Conservation (phyloP, 2,797 vertebrate species). For the Anguilla marmorata region DNA sequence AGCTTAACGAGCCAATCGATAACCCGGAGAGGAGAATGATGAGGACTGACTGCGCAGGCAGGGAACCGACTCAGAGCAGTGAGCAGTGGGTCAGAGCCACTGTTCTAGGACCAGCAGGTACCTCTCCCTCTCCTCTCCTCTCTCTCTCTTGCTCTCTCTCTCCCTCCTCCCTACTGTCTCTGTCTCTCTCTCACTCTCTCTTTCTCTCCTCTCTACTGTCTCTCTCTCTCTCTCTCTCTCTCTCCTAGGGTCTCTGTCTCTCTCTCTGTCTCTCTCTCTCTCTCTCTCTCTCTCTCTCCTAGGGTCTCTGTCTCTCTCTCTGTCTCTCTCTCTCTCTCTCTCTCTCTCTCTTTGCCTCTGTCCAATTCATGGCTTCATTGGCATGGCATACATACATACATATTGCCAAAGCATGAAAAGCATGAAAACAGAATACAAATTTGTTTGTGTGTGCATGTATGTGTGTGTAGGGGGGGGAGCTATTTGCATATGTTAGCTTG, state of each 20-base stretch:
- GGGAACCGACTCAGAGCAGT: background rate
- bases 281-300: background rate
- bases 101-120: background rate
- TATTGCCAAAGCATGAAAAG: too few relatives aligned
- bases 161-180: background rate
- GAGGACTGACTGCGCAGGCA: background rate
- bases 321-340: background rate
- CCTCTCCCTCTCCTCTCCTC: background rate
- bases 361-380: background rate
- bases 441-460: too few relatives aligned
- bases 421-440: too few relatives aligned
- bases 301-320: background rate
- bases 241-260: too few relatives aligned
- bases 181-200: background rate
- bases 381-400: background rate
- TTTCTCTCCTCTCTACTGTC: background rate
- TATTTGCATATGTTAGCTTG: too few relatives aligned
- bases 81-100: background rate
- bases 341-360: background rate
- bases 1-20: slow-evolving; percentile 18
- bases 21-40: slow-evolving; percentile 2
- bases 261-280: background rate
- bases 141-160: background rate
- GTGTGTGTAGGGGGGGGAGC: too few relatives aligned
- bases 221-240: background rate